Conservation (phyloP, 1,140 invertebrate genomes). For the Radopholus similis region DNA sequence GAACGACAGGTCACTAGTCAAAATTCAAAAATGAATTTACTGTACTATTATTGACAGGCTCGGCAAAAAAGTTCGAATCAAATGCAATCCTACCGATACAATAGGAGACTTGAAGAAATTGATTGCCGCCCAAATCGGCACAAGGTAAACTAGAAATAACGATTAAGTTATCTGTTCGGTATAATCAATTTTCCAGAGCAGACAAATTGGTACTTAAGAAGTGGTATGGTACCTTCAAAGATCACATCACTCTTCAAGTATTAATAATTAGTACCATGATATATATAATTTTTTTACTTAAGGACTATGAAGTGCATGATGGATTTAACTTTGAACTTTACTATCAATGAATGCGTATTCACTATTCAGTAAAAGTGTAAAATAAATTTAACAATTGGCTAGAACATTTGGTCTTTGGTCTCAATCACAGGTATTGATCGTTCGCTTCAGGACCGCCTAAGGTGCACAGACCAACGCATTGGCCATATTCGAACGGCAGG, state of each 20-base stretch:
- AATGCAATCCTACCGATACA: constrained; percentile 96
- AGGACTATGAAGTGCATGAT: constrained; percentile 99
- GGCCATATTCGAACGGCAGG: too few relatives aligned
- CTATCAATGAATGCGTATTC: constrained; percentile 94
- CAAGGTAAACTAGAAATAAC: constrained; percentile 77
- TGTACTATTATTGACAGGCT: too few relatives aligned
- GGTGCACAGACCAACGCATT: too few relatives aligned
- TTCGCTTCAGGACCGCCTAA: too few relatives aligned
- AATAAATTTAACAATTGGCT: too few relatives aligned
- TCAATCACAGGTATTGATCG: too few relatives aligned
- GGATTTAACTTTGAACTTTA: constrained; percentile 98
- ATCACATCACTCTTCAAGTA: constrained; percentile 76
- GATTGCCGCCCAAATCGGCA: constrained; percentile 96
- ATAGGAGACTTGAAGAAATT: constrained; percentile 96
- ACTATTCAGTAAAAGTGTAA: too few relatives aligned
- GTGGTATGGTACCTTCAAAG: constrained; percentile 90
- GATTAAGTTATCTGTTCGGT: constrained; percentile 80
- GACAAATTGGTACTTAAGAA: constrained; percentile 98
- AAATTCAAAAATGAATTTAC: too few relatives aligned
- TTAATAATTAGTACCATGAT: too few relatives aligned
- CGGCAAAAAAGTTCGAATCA: constrained; percentile 92
- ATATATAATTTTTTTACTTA: too few relatives aligned
- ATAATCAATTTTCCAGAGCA: constrained; percentile 88
- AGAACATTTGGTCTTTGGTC: too few relatives aligned
- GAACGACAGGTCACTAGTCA: too few relatives aligned